Evolutionary conservation across 2,888 invertebrate genomes (phyloP).

Genomic region (Diarsia dahlii): DNA sequence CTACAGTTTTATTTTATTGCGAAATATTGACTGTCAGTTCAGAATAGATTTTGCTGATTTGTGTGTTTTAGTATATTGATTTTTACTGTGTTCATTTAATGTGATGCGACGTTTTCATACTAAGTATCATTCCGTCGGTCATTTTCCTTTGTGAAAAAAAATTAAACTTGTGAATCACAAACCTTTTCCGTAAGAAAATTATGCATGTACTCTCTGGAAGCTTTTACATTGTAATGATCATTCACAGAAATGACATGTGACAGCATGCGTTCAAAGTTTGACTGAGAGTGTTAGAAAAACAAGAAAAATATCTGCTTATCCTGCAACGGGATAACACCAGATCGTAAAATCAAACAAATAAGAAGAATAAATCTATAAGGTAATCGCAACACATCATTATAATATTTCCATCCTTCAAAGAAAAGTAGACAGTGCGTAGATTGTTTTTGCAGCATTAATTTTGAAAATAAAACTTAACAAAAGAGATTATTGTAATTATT

Average conservation of each 20-base stretch:
- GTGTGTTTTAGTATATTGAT: constrained; percentile 40
- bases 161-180: constrained; percentile 4
- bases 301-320: constrained; percentile 37
- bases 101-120: constrained; percentile 30
- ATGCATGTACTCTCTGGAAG: constrained; percentile 25
- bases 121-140: constrained; percentile 6
- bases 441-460: constrained; percentile 33
- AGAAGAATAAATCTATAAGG: constrained; percentile 1
- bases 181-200: neutral
- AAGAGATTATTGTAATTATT: constrained; percentile 54
- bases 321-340: constrained; percentile 29
- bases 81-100: constrained; percentile 43
- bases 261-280: constrained; percentile 42
- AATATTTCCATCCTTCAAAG: constrained; percentile 14
- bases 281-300: constrained; percentile 40
- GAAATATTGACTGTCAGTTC: constrained; percentile 44
- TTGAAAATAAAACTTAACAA: constrained; percentile 39
- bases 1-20: constrained; percentile 29
- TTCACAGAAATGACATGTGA: neutral
- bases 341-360: constrained; percentile 18
- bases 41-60: constrained; percentile 32
- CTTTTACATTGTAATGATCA: constrained; percentile 38
- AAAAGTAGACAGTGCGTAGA: constrained; percentile 37
- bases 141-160: constrained; percentile 7
- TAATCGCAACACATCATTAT: constrained; percentile 6